Base-by-base conservation (phyloP, 64 coral and sea anemone genomes). In the Hydrozoanthus tunicans region DNA sequence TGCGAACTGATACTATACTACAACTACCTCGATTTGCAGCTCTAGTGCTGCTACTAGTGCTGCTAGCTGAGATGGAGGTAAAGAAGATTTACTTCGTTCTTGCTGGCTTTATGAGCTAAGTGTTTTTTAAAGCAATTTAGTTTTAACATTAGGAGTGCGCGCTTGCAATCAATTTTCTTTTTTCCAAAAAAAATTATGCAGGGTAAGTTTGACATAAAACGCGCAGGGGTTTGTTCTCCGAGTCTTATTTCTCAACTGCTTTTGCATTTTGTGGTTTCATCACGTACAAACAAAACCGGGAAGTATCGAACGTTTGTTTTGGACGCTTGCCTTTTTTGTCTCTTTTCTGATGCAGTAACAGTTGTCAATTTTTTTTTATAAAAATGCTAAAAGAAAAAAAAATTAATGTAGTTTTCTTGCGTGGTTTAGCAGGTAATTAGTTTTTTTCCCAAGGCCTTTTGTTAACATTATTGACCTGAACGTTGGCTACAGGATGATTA, bases 261-360 rank as follows among this genome's bases (percentile, higher is more conserved):
- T 81, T 0, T 60, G 27, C 11, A 60, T 15, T 61, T 62, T 60
- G 56, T 32, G 60, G 7, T 80, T 27, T 61, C 79, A 12, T 81
- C 58, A 81, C 58, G 61, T 14, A 24, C 25, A 59, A 81, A 20
- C 58, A 4, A 4, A 78, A 78, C 14, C 77, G 55, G 79, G 11
- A 43, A 60, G 79, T 43, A 81, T 7, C 14, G n/a, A 62, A 1
- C 7, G 7, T 81, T 81, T 81, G 79, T 25, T 81, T 25, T 58
- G 58, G 79, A 81, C 61, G 79, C 61, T 61, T 81, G n/a, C 79
- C 77, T 8, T 79, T 79, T 58, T 5, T 51, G 15, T 9, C 61
- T 61, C 13, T 15, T 12, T 54, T 13, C n/a, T 14, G 7, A 11
- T 61, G 9, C 13, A 60, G 58, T 62, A 5, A 62, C 10, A 9